phyloP scores from a whole-genome alignment of 2,797 vertebrate genomes.

The Anomalospiza imberbis region DNA sequence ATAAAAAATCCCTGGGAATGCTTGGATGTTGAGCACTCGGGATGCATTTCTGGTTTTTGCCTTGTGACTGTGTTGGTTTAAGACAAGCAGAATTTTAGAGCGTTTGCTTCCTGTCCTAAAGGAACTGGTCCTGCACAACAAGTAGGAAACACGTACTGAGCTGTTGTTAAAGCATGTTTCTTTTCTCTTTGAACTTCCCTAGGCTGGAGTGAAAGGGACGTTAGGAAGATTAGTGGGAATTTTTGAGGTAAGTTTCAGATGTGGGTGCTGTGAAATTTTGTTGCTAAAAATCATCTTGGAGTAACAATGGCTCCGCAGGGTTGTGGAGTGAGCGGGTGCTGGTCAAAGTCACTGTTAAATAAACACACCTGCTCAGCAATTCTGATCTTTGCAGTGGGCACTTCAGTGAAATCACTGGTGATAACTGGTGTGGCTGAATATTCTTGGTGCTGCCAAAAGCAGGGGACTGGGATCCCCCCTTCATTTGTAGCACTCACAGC shows the following conservation, averaged over 20 bases:
- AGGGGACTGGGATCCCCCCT: neutral
- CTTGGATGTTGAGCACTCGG: neutral
- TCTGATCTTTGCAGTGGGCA: neutral
- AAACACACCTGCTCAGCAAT: no score
- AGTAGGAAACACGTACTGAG: neutral
- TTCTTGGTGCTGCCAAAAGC: neutral
- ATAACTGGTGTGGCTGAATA: neutral
- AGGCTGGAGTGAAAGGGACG: conserved; percentile 98
- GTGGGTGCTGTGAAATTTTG: neutral
- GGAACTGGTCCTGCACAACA: neutral
- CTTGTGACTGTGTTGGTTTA: neutral
- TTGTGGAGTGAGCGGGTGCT: neutral
- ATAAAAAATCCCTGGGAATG: neutral
- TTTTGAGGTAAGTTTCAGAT: conserved; percentile 88
- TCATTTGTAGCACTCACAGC: neutral
- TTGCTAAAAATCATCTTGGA: neutral
- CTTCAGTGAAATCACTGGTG: neutral
- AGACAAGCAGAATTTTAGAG: neutral
- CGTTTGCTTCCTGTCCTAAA: neutral
- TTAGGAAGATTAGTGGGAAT: conserved; percentile 95
- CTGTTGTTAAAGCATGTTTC: neutral
- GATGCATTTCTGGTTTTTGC: neutral
- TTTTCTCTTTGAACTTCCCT: conserved; percentile 39
- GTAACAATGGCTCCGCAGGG: neutral
- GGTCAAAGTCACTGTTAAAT: neutral